phyloP scores from a whole-genome alignment of 2,113 vertebrate species.

The Scomber colias region DNA sequence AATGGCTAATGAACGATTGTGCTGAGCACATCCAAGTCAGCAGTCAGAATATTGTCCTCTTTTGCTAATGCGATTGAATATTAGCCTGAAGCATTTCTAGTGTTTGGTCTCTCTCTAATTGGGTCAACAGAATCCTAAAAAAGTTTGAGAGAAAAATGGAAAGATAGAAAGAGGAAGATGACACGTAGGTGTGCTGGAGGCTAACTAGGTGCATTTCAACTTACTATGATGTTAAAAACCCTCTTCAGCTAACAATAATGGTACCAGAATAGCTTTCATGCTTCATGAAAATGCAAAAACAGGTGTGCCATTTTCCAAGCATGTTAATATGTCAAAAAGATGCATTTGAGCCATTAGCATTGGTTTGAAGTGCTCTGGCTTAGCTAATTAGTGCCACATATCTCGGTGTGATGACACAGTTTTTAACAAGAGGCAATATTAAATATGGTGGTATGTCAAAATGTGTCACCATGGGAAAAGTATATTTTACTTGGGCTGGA shows the following conservation, averaged over 20 bases:
- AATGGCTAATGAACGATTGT: constrained; percentile 48
- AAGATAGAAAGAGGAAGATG: constrained; percentile 39
- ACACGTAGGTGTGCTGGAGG: constrained; percentile 37
- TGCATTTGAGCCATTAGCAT: constrained; percentile 20
- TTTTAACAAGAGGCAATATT: constrained; percentile 25
- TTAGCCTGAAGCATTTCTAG: constrained; percentile 53
- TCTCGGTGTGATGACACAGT: not conserved
- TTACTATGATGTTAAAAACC: constrained; percentile 26
- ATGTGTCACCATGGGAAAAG: constrained; percentile 28
- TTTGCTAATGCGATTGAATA: constrained; percentile 58
- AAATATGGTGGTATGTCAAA: constrained; percentile 32
- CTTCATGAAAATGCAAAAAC: constrained; percentile 45
- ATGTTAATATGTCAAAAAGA: constrained; percentile 46
- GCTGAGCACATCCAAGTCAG: constrained; percentile 34
- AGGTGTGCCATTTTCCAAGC: constrained; percentile 27
- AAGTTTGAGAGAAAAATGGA: constrained; percentile 38
- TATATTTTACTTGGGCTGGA: constrained; percentile 29
- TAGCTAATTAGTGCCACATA: constrained; percentile 47
- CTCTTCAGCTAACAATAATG: constrained; percentile 42
- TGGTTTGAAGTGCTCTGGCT: constrained; percentile 48
- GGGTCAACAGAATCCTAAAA: constrained; percentile 61
- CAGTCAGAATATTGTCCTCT: constrained; percentile 55
- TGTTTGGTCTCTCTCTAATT: constrained; percentile 56
- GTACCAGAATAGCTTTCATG: not conserved
- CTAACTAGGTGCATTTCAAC: constrained; percentile 45